phyloP scores from a whole-genome alignment of 2,888 invertebrate species.

The Seira sanloemensis region DNA sequence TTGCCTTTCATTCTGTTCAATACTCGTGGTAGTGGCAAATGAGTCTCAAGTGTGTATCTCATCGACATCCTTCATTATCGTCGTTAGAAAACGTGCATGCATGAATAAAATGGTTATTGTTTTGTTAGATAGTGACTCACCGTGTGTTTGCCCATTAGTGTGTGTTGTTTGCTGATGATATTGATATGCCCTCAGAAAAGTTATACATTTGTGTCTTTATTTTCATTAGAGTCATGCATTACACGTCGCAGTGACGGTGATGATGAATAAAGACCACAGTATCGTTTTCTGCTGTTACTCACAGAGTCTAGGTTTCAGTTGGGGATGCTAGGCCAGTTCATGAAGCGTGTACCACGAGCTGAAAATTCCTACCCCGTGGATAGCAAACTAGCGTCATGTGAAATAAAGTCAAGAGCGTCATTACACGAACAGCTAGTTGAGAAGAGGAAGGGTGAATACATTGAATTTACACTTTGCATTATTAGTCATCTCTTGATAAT shows the following conservation, averaged over 20 bases:
- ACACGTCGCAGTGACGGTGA: background rate
- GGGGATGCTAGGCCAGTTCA: background rate
- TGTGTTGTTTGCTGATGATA: background rate
- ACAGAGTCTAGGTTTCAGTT: background rate
- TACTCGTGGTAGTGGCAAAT: background rate
- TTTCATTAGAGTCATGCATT: background rate
- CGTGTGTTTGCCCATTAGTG: constrained; percentile 2
- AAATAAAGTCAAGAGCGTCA: constrained; percentile 40
- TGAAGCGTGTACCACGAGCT: constrained; percentile 13
- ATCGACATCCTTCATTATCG: background rate
- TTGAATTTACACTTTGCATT: constrained; percentile 33
- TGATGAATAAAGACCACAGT: background rate
- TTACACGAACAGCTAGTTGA: constrained; percentile 36
- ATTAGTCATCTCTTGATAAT: constrained; percentile 11
- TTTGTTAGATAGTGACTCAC: background rate
- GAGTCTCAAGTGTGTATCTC: background rate
- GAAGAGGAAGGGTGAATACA: constrained; percentile 45
- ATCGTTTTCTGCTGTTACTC: background rate
- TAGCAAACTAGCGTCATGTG: background rate
- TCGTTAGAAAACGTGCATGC: constrained; percentile 10
- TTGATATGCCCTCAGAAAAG: background rate
- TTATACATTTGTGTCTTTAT: background rate
- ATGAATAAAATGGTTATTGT: constrained; percentile 11
- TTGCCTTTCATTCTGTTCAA: background rate
- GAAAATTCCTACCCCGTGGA: background rate